Base-by-base conservation (phyloP, 2,888 invertebrate species). In the Phania funesta region DNA sequence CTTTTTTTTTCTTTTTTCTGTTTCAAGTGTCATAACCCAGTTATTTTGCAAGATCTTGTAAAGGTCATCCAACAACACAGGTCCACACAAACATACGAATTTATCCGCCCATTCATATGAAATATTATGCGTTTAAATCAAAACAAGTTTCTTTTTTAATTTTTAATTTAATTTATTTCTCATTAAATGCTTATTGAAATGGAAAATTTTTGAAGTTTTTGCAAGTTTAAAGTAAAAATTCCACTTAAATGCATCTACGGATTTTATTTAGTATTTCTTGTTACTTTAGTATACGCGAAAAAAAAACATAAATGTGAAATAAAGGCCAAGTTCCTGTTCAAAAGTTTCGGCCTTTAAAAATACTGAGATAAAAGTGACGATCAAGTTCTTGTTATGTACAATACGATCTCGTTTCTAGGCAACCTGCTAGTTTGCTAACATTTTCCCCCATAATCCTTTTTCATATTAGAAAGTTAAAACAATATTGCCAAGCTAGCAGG, bases 191-290 rank as follows among this genome's bases (percentile, higher is more conserved):
- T 48, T 50, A 58, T 73, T 79, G 38, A 73, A 32, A 65, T 77
- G 77, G 68, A 77, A 77, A 6, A 62, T 26, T 44, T 70, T 77
- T 62, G n/a, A 54, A 58, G 46, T 60, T 77, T 44, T 76, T 29
- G 29, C 35, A 44, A 65, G 35, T 7, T 24, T 5, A 24, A 22
- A n/a, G n/a, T n/a, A 71, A 60, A 76, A 58, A 24, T 68, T 68
- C 24, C 60, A 62, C 76, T 68, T 11, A 62, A 44, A 52, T 60
- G 20, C 8, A 38, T 16, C 46, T 29, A 44, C 8, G 11, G 38
- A 73, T 22, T 67, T 26, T 11, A 9, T 50, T 46, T 18, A 9
- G 11, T 48, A 18, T 1, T 48, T 48, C 20, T 22, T 26, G 26
- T 26, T n/a, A n/a, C n/a, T n/a, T n/a, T n/a, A n/a, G n/a, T n/a